Percentiles rank a stretch among this genome's conserved stretches.
Conservation (phyloP, 2,797 vertebrate species). For the Sciaenops ocellatus region DNA sequence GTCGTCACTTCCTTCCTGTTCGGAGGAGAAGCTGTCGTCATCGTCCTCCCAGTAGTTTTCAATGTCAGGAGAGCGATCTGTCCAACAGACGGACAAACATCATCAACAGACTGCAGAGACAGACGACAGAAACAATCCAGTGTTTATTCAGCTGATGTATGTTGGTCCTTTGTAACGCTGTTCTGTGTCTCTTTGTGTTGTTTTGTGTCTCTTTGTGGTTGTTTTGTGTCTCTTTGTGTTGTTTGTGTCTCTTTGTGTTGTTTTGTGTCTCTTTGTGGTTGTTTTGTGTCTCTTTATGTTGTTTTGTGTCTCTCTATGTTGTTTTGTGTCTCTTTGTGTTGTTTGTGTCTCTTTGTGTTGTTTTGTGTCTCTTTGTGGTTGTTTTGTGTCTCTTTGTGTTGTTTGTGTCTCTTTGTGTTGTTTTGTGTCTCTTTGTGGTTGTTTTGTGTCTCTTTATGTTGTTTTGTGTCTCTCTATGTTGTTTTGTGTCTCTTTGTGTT, state of each 20-base stretch:
- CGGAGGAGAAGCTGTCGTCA: slow-evolving; percentile 84
- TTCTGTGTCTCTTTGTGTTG: background rate
- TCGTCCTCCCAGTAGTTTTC: slow-evolving; percentile 85
- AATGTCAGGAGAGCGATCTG: slow-evolving; percentile 79
- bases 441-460: background rate
- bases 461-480: too few relatives aligned
- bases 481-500: background rate
- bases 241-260: background rate
- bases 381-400: too few relatives aligned
- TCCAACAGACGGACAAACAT: background rate
- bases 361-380: too few relatives aligned
- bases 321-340: background rate
- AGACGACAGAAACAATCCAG: background rate
- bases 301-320: background rate
- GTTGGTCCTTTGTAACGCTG: background rate
- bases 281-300: background rate
- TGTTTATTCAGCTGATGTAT: background rate
- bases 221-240: background rate
- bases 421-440: background rate
- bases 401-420: background rate
- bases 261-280: background rate
- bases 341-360: too few relatives aligned
- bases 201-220: background rate
- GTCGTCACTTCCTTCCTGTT: slow-evolving; percentile 83
- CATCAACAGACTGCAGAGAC: too few relatives aligned